Conservation (phyloP, 2,888 invertebrate species). For the Lordiphosa fenestrarum region DNA sequence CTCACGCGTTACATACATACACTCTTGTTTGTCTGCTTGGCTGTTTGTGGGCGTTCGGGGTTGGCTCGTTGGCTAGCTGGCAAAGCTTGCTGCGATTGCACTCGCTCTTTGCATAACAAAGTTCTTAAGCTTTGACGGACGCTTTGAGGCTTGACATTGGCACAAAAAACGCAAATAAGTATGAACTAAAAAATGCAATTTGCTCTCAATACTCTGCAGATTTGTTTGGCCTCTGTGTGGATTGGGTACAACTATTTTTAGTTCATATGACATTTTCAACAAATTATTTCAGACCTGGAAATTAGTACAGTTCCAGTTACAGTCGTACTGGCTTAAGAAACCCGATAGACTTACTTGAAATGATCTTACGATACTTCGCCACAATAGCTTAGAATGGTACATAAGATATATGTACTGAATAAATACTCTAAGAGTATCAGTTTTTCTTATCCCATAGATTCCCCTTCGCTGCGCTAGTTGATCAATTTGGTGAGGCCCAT, state of each 20-base stretch:
- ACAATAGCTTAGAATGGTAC: no score
- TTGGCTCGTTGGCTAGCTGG: constrained; percentile 34
- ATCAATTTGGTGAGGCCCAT: background rate
- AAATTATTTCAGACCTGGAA: constrained; percentile 2
- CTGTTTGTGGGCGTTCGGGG: constrained; percentile 22
- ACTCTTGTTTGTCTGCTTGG: constrained; percentile 2
- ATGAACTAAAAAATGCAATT: constrained; percentile 1
- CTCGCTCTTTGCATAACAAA: constrained; percentile 71
- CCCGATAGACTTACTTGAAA: background rate
- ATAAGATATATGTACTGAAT: no score
- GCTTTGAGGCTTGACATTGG: constrained; percentile 56
- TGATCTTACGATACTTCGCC: background rate
- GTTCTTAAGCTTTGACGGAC: constrained; percentile 55
- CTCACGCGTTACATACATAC: background rate
- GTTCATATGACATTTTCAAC: background rate
- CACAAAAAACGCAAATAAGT: constrained; percentile 19
- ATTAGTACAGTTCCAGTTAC: background rate
- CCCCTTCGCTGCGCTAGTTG: background rate
- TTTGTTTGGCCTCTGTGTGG: background rate
- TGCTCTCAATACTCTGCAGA: background rate
- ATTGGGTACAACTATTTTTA: background rate
- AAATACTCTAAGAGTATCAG: background rate
- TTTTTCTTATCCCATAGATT: background rate
- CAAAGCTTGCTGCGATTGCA: constrained; percentile 18
- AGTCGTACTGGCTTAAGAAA: background rate